These are phyloP conservation scores for Watsonalla binaria DNA, from an alignment of 2,888 invertebrate species.

Conservation along the genomic window DNA sequence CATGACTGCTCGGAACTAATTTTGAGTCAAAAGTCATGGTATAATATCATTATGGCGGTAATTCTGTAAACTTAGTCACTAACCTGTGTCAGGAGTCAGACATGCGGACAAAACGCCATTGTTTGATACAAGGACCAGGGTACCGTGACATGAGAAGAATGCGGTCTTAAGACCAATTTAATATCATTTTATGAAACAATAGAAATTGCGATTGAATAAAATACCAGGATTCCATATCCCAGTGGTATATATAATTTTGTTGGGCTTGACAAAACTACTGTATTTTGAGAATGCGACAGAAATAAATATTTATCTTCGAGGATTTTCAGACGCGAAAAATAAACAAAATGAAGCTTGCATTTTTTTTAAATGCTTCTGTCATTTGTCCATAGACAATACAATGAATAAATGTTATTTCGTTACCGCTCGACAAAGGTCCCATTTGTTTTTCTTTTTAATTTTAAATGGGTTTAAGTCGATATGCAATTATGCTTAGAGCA, in stretches of 20 bases:
- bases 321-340: no score
- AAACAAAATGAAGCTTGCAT: no score
- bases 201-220: no score
- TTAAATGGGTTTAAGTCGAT: conserved; percentile 51
- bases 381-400: no score
- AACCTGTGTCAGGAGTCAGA: not conserved
- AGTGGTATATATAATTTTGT: no score
- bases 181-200: no score
- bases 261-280: no score
- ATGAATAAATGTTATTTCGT: not conserved
- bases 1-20: conserved; percentile 10
- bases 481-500: conserved; percentile 51
- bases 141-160: not conserved
- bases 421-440: not conserved
- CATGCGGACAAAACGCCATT: not conserved
- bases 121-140: not conserved
- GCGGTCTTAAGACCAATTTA: no score
- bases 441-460: conserved; percentile 32
- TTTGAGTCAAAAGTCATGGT: conserved; percentile 6
- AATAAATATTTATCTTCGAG: no score
- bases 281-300: no score
- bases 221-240: no score
- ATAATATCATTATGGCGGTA: not conserved
- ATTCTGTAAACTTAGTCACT: not conserved
- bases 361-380: no score